Percentiles rank a stretch among this genome's conserved stretches.
These are phyloP conservation scores for Cataglyphis rosenhaueri DNA, from an alignment of 2,888 invertebrate species.

Conservation along the genomic window DNA sequence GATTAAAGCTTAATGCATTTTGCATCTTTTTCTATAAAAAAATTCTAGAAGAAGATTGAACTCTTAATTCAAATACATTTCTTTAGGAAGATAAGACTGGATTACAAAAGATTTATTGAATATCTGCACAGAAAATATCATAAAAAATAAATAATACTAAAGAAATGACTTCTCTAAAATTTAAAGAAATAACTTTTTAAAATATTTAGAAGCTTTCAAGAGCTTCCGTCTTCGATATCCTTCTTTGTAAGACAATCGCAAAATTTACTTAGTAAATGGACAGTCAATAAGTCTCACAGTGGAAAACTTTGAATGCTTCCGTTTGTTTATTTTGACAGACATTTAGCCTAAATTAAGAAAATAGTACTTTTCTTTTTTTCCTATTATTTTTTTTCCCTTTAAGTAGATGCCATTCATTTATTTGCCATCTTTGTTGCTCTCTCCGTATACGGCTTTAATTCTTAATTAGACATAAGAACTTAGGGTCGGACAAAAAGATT, in stretches of 20 bases:
- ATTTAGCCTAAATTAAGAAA: neutral
- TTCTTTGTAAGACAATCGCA: neutral
- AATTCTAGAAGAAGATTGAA: neutral
- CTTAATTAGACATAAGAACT: neutral
- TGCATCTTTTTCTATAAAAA: neutral
- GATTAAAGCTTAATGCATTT: neutral
- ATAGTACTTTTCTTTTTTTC: neutral
- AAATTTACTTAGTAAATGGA: neutral
- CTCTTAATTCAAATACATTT: neutral
- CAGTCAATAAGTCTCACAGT: neutral
- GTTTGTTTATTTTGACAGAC: neutral
- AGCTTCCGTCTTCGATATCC: neutral
- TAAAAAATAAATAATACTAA: no score
- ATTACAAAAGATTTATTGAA: neutral
- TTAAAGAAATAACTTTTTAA: no score
- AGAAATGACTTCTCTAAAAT: no score
- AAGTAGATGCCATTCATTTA: neutral
- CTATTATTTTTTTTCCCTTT: neutral
- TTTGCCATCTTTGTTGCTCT: neutral
- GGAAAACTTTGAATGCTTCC: neutral
- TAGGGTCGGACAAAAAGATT: neutral
- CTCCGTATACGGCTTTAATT: neutral
- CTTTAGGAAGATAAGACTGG: neutral
- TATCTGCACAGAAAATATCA: no score
- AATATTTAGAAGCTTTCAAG: no score